Evolutionary conservation across 2,113 vertebrate species (phyloP), one percentile per base, ranked within the genome.

Genomic region (Lamprologus lemairii): DNA sequence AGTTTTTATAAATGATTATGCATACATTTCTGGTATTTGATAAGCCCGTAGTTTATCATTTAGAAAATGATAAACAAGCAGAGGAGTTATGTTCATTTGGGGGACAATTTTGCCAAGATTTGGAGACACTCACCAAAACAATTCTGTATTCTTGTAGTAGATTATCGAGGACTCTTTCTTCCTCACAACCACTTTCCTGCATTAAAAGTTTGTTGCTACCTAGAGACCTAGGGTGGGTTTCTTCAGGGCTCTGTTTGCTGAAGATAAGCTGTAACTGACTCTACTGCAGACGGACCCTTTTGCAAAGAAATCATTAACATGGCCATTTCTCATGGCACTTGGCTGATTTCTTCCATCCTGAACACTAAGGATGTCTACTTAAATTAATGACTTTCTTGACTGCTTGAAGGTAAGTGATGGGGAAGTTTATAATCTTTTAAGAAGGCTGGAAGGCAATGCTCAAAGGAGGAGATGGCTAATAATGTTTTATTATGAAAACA

Each of bases 241-340:
- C 86, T 84, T 86, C 33, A 84, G 71, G 58, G 85, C 80, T 73
- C 93, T 96, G 95, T 86, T 92, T 73, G 84, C 80, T 78, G 33
- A 81, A 95, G 94, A 95, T 95, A 96, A 95, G 94, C 82, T 35
- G 37, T 33, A 87, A 91, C 49, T 55, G 65, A 71, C 79, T 86
- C 89, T 12, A 51, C 81, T 47, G 89, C 86, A 91, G 85, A 92
- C 55, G 81, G 47, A 87, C 23, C 83, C 55, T 79, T 89, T 90
- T 89, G 89, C 91, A 89, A 91, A 91, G 86, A 91, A 93, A 91
- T 95, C 92, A 94, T 95, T 95, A 94, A 92, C 90, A 84, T 60
- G 86, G 81, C 63, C 90, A 90, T 94, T 95, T 95, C 90, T 93
- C 90, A 85, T 91, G 91, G 90, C 90, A 89, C 89, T 90, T 88